Evolutionary conservation across 1,140 invertebrate genomes (phyloP).

Genomic region (Zophobas atratus): DNA sequence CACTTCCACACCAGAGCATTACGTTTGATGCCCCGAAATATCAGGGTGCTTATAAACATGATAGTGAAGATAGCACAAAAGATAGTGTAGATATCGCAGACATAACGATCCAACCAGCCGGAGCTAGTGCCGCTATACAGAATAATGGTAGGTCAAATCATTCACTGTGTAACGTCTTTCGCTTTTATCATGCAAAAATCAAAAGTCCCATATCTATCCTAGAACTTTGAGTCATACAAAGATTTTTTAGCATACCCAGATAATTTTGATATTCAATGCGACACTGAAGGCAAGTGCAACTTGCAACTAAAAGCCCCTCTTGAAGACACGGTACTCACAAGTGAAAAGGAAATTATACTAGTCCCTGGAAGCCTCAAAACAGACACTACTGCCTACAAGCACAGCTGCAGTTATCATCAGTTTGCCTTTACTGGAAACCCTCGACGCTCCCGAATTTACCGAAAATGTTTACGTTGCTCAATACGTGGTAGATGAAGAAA

Average conservation of each 20-base stretch:
- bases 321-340: not conserved
- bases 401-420: conserved; percentile 4
- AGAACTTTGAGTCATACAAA: too few species aligned
- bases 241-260: conserved; percentile 27
- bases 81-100: not conserved
- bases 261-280: not conserved
- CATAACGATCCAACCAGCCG: not conserved
- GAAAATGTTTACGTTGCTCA: not conserved
- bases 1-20: conserved; percentile 41
- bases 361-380: conserved; percentile 8
- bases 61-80: not conserved
- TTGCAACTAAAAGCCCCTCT: not conserved
- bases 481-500: conserved; percentile 2
- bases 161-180: too few species aligned
- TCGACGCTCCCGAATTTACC: conserved; percentile 9
- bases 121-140: too few species aligned
- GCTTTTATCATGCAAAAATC: too few species aligned
- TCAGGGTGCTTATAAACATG: not conserved
- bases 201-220: too few species aligned
- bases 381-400: not conserved
- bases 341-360: conserved; percentile 2
- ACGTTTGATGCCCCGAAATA: not conserved
- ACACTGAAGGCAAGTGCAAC: conserved; percentile 10
- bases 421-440: conserved; percentile 16
- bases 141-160: too few species aligned